phyloP scores from a whole-genome alignment of 2,888 invertebrate genomes.

The Eurytoma adleriae region DNA sequence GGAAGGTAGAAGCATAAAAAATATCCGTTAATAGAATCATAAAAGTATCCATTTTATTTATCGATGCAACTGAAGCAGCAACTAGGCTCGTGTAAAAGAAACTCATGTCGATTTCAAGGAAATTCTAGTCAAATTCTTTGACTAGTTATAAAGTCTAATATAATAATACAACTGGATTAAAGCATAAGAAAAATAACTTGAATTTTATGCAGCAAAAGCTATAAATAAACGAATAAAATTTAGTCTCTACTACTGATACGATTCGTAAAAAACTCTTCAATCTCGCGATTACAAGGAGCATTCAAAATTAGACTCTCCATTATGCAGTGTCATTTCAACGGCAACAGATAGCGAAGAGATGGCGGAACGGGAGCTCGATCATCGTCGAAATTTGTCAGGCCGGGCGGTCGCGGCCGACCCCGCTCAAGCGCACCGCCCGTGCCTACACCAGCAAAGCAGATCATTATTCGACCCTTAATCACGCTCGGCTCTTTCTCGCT shows the following conservation, averaged over 20 bases:
- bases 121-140: no score
- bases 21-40: no score
- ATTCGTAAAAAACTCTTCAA: neutral
- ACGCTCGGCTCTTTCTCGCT: constrained; percentile 20
- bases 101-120: no score
- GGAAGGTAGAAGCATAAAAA: no score
- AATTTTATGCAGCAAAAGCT: neutral
- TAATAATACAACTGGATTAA: no score
- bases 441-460: constrained; percentile 24
- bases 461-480: constrained; percentile 53
- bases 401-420: neutral
- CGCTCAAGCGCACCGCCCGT: neutral
- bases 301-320: neutral
- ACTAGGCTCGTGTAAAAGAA: no score
- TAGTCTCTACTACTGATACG: neutral
- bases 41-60: no score
- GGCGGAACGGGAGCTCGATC: constrained; percentile 11
- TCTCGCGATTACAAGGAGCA: neutral
- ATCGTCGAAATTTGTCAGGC: constrained; percentile 33
- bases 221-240: neutral
- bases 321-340: neutral
- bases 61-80: no score
- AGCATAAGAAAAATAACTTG: no score
- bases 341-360: neutral
- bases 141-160: no score